Evolutionary conservation across 2,113 vertebrate species (phyloP), one percentile per base, ranked within the genome.

Genomic region (Burhinus oedicnemus): DNA sequence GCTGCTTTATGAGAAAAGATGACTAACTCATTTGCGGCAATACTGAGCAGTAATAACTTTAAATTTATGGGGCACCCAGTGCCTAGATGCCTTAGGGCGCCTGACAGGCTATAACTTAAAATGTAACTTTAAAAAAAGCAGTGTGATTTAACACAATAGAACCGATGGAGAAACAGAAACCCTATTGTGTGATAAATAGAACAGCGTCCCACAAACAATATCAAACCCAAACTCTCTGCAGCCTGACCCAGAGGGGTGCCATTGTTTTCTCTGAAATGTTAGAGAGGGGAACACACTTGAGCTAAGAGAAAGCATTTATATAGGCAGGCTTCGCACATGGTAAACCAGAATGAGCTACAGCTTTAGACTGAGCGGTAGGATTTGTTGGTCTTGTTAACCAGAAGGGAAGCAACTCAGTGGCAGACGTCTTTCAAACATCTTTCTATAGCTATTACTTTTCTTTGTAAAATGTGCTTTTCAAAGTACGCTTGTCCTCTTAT

Each of bases 1-100:
- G 72, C 26, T 89, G 88, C 76, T 91, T 95, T 85, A 91, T 84
- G 69, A 95, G 86, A 87, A 96, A 89, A 93, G 92, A 95, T 95
- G 80, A 96, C 92, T 92, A 96, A 91, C 76, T 93, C 86, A 93
- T 93, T 93, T 94, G 92, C 0, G 0, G 88, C 68, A 90, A 88
- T 64, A 58, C 71, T 55, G 69, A 91, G 57, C 80, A 65, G 72
- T 68, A 93, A 76, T 84, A 95, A 84, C 61, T 86, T 62, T 14
- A 86, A 66, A 93, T 95, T 95, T 91, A 92, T 82, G 61, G 72
- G 83, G 61, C 80, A 87, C 51, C 70, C 96, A 82, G 51, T 75
- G 86, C 60, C 86, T 94, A 75, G 72, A 92, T 95, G 96, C 90
- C 90, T 84, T 19, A n/a, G 76, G 83, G 83, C 0, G 38, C 76